Conservation (phyloP, 2,113 vertebrate genomes). For the Odocoileus virginianus region DNA sequence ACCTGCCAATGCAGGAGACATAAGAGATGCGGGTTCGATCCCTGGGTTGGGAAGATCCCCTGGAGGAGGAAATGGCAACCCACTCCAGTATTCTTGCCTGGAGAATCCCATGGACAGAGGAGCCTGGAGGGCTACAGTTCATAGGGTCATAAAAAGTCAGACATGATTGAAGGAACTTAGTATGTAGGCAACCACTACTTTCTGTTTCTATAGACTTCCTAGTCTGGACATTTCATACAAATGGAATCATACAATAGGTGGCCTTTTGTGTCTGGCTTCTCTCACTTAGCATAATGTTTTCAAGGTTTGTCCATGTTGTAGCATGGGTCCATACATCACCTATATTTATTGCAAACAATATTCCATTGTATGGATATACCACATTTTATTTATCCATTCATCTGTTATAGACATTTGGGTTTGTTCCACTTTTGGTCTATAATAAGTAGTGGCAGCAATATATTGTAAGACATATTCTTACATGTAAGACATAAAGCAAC, state of each 20-base stretch:
- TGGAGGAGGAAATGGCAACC: neutral
- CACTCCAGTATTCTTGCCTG: neutral
- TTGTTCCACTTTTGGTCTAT: neutral
- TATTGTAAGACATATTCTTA: neutral
- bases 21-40: neutral
- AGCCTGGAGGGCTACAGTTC: neutral
- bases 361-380: neutral
- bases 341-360: neutral
- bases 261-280: neutral
- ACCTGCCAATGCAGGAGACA: neutral
- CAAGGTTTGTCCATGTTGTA: neutral
- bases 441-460: neutral
- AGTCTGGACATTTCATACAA: neutral
- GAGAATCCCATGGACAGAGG: neutral
- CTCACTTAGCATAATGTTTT: neutral
- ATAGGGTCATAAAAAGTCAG: neutral
- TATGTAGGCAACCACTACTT: neutral
- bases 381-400: neutral
- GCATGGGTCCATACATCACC: neutral
- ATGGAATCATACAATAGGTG: neutral
- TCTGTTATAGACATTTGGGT: neutral
- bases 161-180: neutral
- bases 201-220: neutral
- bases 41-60: neutral
- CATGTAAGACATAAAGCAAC: neutral